Percentiles rank a stretch among this genome's conserved stretches.
Conservation (phyloP, 2,888 invertebrate genomes). For the Dysmachus trigonus region DNA sequence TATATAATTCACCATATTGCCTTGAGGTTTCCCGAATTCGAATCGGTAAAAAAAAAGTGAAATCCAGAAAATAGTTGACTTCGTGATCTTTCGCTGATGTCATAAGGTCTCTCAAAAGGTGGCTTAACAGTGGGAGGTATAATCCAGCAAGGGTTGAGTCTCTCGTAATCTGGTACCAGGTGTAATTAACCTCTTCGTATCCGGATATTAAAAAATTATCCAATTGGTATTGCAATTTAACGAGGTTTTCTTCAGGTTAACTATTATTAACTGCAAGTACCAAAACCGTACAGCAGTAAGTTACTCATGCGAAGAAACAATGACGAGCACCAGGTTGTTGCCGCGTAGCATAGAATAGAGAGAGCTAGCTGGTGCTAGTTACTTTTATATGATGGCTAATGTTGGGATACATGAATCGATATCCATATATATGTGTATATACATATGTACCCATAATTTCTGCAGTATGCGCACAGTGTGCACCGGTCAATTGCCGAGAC, state of each 20-base stretch:
- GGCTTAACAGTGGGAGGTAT: not conserved
- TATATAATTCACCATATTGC: not conserved
- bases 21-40: not conserved
- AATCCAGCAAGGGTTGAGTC: not conserved
- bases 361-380: not conserved
- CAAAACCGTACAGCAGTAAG: not conserved
- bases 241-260: not conserved
- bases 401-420: not conserved
- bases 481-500: slow-evolving; percentile 11
- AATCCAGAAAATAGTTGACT: not conserved
- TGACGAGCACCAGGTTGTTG: not conserved
- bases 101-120: not conserved
- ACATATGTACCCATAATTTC: not conserved
- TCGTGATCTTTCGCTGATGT: not conserved
- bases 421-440: too few species aligned
- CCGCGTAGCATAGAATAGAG: not conserved
- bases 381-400: not conserved
- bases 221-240: slow-evolving; percentile 15
- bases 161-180: not conserved
- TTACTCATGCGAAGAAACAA: slow-evolving; percentile 24
- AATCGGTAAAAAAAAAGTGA: not conserved
- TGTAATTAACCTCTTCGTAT: slow-evolving; percentile 7
- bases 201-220: not conserved
- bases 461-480: not conserved
- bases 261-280: not conserved